A percentile compares a stretch with the other conserved stretches of the same genome.
Evolutionary conservation across 2,888 invertebrate genomes (phyloP).

Genomic region (Tethea ocularis): DNA sequence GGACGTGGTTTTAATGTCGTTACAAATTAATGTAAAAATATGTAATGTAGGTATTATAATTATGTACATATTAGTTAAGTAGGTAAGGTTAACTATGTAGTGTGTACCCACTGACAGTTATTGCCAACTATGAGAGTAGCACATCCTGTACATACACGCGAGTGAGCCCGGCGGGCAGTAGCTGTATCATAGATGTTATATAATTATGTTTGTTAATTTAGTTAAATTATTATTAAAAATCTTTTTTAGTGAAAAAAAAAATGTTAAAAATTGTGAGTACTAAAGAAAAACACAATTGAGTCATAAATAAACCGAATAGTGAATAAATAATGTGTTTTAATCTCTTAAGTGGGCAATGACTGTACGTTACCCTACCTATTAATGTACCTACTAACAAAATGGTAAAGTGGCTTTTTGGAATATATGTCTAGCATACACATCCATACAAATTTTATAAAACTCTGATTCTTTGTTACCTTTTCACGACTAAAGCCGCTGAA

Average conservation of each 20-base stretch:
- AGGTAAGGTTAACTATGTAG: constrained; percentile 1
- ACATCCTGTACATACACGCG: constrained; percentile 1
- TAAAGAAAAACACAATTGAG: constrained; percentile 1
- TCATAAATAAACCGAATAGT: constrained; percentile 9
- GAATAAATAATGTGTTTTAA: constrained; percentile 5
- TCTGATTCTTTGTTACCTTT: no score
- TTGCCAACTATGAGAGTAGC: constrained; percentile 9
- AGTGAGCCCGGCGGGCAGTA: background rate
- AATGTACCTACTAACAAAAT: background rate
- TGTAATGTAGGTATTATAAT: background rate
- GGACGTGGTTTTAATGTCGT: background rate
- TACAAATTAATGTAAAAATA: background rate
- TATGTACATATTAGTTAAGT: constrained; percentile 10
- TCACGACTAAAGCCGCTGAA: no score
- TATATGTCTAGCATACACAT: no score
- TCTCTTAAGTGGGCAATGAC: constrained; percentile 10
- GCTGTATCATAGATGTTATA: background rate
- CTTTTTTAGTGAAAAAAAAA: background rate
- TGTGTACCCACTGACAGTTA: constrained; percentile 6
- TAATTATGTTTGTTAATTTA: constrained; percentile 8
- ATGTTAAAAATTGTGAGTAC: constrained; percentile 1
- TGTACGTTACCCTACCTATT: constrained; percentile 1
- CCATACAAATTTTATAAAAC: no score
- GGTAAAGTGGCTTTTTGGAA: no score
- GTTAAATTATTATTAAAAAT: constrained; percentile 8